Evolutionary conservation across 2,113 vertebrate genomes (phyloP).

Genomic region (Leucopsar rothschildi): DNA sequence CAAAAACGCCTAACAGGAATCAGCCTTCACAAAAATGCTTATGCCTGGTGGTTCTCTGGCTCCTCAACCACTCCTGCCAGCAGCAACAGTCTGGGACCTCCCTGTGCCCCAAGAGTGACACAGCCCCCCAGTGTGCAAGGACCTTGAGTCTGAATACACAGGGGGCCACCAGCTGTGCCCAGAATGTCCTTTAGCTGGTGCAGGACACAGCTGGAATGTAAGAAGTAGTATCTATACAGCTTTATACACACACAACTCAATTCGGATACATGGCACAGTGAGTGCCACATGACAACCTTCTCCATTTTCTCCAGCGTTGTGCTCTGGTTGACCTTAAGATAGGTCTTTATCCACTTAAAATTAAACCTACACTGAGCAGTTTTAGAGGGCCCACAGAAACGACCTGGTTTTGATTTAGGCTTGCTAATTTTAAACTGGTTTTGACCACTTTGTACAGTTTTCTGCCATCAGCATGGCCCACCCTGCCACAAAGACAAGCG

Average conservation of each 20-base stretch:
- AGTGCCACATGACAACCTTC: rapidly evolving
- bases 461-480: not conserved
- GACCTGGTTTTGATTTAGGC: not conserved
- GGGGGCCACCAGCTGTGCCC: not conserved
- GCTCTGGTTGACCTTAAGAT: rapidly evolving
- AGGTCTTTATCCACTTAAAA: not conserved
- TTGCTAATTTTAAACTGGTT: not conserved
- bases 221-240: not conserved
- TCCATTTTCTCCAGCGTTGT: rapidly evolving
- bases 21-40: not conserved
- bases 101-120: rapidly evolving
- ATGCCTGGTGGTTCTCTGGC: not conserved
- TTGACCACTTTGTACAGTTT: not conserved
- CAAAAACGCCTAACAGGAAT: not conserved
- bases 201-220: rapidly evolving
- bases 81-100: not conserved
- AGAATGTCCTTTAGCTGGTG: not conserved
- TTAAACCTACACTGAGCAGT: not conserved
- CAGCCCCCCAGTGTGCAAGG: not conserved
- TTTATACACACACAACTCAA: rapidly evolving
- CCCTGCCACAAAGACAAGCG: not conserved
- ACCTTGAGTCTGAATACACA: not conserved
- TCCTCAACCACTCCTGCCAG: not conserved
- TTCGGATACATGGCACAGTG: rapidly evolving
- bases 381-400: not conserved